phyloP scores from a whole-genome alignment of 2,888 invertebrate genomes.

The Saturnia japonica region DNA sequence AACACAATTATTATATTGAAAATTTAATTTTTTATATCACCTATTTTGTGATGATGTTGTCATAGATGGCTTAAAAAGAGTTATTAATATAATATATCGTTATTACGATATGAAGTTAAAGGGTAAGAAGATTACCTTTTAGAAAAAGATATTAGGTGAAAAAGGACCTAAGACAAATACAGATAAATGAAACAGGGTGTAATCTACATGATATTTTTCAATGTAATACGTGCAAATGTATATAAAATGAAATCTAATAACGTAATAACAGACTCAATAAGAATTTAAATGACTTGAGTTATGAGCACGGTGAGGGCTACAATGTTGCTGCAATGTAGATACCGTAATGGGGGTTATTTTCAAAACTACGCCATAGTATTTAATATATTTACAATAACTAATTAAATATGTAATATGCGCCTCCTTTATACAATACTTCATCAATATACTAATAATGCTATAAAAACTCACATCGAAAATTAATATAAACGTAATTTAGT shows the following conservation, averaged over 20 bases:
- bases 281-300: slow-evolving; percentile 34
- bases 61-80: not conserved
- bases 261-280: slow-evolving; percentile 35
- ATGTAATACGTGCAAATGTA: slow-evolving; percentile 26
- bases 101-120: too few relatives aligned
- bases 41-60: not conserved
- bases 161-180: not conserved
- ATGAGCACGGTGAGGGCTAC: slow-evolving; percentile 22
- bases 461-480: not conserved
- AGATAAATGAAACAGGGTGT: not conserved
- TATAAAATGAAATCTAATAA: slow-evolving; percentile 38
- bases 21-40: not conserved
- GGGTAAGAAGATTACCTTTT: too few relatives aligned
- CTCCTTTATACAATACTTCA: not conserved
- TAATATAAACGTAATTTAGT: too few relatives aligned
- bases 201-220: slow-evolving; percentile 33
- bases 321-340: slow-evolving; percentile 48
- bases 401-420: not conserved
- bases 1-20: too few relatives aligned
- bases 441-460: not conserved
- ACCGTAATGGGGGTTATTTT: slow-evolving; percentile 29
- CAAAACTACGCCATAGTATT: not conserved
- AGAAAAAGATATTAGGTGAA: too few relatives aligned
- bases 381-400: not conserved
- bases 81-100: too few relatives aligned